These are phyloP conservation scores for Amphimallon solstitiale DNA, from an alignment of 2,888 invertebrate species.

Conservation along the genomic window DNA sequence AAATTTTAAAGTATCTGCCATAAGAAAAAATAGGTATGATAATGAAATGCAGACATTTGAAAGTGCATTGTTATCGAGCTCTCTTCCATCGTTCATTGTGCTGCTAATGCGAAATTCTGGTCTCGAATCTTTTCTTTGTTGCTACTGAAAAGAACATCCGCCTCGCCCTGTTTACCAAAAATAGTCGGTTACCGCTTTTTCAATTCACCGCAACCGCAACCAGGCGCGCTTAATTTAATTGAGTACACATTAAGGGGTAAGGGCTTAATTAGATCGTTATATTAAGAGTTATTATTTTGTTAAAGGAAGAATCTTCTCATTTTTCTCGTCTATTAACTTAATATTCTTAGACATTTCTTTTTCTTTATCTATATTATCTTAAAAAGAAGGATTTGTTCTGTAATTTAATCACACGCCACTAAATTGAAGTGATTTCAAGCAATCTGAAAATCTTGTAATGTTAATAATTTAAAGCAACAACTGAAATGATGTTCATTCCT, in stretches of 20 bases:
- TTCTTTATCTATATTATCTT: too few species aligned
- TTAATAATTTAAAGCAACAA: too few species aligned
- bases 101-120: conserved; percentile 54
- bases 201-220: conserved; percentile 34
- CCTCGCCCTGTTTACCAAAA: conserved; percentile 45
- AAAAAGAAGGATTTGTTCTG: too few species aligned
- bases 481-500: too few species aligned
- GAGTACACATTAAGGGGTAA: conserved; percentile 14
- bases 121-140: conserved; percentile 53
- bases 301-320: background rate
- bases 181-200: conserved; percentile 45
- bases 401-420: too few species aligned
- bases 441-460: too few species aligned
- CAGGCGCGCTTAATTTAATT: conserved; percentile 15
- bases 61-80: conserved; percentile 32
- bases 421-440: too few species aligned
- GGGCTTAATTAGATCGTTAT: conserved; percentile 17
- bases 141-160: conserved; percentile 50
- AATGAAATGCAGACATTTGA: conserved; percentile 16
- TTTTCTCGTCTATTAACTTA: too few species aligned
- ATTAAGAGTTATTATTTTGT: conserved; percentile 18
- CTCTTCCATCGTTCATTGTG: conserved; percentile 43
- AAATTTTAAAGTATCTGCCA: too few species aligned
- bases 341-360: too few species aligned
- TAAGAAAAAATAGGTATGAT: background rate